Evolutionary conservation across 2,797 vertebrate genomes (phyloP).

Genomic region (Moxostoma hubbsi): DNA sequence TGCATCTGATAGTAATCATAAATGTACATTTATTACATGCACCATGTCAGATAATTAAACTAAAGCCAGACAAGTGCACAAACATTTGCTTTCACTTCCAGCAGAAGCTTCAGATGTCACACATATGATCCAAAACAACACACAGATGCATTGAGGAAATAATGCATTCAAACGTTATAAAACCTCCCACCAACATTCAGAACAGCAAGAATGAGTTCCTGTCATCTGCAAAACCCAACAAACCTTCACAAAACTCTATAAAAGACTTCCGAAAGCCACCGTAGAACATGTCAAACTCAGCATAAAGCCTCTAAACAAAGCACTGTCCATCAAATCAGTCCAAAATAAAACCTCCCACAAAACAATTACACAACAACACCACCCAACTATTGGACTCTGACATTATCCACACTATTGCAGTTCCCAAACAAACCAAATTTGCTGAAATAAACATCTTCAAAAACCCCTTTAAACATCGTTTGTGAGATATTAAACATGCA

Average conservation of each 20-base stretch:
- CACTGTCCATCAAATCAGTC: too few relatives aligned
- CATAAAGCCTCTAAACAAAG: too few relatives aligned
- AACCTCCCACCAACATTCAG: background rate
- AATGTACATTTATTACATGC: background rate
- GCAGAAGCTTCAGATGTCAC: slow-evolving; percentile 41
- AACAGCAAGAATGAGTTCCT: background rate
- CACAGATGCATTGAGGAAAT: slow-evolving; percentile 10
- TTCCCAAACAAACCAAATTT: too few relatives aligned
- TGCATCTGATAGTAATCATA: background rate
- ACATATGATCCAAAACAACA: background rate
- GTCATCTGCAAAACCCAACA: background rate
- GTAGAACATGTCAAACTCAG: too few relatives aligned
- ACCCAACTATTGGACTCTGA: too few relatives aligned
- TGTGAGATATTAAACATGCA: too few relatives aligned
- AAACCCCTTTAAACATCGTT: too few relatives aligned
- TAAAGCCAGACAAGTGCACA: slow-evolving; percentile 6
- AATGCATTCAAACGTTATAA: background rate
- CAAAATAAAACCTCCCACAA: too few relatives aligned
- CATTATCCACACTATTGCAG: too few relatives aligned
- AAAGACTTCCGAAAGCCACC: too few relatives aligned
- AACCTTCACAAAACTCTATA: background rate
- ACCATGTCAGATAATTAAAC: background rate
- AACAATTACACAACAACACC: too few relatives aligned
- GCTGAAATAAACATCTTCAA: too few relatives aligned
- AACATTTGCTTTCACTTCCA: background rate